Evolutionary conservation across 2,113 vertebrate species (phyloP), one percentile per base, ranked within the genome.

Genomic region (Grus americana): DNA sequence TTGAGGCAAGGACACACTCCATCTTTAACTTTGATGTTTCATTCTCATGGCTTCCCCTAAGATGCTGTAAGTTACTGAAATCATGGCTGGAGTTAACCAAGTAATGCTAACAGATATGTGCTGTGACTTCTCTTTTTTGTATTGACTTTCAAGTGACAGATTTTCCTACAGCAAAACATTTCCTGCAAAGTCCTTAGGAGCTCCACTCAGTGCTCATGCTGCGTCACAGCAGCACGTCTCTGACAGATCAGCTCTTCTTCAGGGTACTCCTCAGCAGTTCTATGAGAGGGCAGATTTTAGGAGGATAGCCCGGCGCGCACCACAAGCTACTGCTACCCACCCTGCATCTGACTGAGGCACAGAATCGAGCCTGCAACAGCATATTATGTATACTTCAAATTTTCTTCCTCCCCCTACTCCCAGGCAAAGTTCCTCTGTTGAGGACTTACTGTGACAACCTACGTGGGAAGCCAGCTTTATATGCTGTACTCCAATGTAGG

Each of bases 141-240:
- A 38, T 32, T 79, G 75, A 55, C 63, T 91, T 93, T 44, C 68
- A 86, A 85, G 59, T n/a, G 23, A 90, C 54, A 88, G 40, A 42
- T 36, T 88, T 90, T 91, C 58, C 58, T 55, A 62, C 16, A 78
- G 50, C 26, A 75, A 47, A 91, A 58, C 14, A 61, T 24, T 73
- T 94, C 58, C 55, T 82, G 18, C 34, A 3, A 75, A 82, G 54
- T 66, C 80, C 59, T 79, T 3, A 30, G 63, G 50, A 95, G 55
- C n/a, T 82, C 58, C 26, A 15, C 84, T 76, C 34, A 9, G 50
- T 4, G 26, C 29, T 68, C 17, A 7, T 5, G 32, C 22, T 42
- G 73, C 84, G 55, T 65, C 70, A 89, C 0, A 0, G 58, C 70
- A 76, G 49, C 3, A 0, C 7, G 30, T 82, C 22, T 36, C 52